Evolutionary conservation across 2,113 vertebrate species (phyloP).

Genomic region (Nerophis lumbriciformis): DNA sequence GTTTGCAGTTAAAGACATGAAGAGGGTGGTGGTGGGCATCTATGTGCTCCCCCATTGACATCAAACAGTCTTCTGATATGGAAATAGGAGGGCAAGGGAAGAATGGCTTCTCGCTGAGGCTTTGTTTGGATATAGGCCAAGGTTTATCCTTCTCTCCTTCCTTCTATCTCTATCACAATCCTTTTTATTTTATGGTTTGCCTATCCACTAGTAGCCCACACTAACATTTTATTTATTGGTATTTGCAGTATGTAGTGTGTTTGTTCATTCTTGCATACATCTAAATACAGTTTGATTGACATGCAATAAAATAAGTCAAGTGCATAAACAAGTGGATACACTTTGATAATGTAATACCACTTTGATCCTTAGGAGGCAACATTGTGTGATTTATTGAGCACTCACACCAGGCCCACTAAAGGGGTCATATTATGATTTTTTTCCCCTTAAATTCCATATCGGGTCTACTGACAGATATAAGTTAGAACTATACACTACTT

Average conservation of each 20-base stretch:
- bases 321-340: background rate
- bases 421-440: no score
- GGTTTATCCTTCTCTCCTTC: slow-evolving; percentile 60
- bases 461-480: no score
- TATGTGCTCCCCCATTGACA: slow-evolving; percentile 74
- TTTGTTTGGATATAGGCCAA: slow-evolving; percentile 78
- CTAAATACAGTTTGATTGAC: background rate
- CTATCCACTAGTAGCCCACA: background rate
- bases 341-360: background rate
- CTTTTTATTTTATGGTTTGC: background rate
- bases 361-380: background rate
- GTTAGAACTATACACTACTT: no score
- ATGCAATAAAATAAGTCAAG: background rate
- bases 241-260: background rate
- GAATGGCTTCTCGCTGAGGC: slow-evolving; percentile 74
- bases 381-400: background rate
- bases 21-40: slow-evolving; percentile 58
- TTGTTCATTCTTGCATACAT: background rate
- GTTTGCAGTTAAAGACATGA: slow-evolving; percentile 74
- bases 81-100: slow-evolving; percentile 73
- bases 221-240: background rate
- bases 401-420: no score
- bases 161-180: slow-evolving; percentile 6
- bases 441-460: no score
- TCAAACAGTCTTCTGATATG: slow-evolving; percentile 82